A percentile compares a stretch with the other conserved stretches of the same genome.
phyloP scores from a whole-genome alignment of 1,140 invertebrate genomes.

The Diploscapter pachys region DNA sequence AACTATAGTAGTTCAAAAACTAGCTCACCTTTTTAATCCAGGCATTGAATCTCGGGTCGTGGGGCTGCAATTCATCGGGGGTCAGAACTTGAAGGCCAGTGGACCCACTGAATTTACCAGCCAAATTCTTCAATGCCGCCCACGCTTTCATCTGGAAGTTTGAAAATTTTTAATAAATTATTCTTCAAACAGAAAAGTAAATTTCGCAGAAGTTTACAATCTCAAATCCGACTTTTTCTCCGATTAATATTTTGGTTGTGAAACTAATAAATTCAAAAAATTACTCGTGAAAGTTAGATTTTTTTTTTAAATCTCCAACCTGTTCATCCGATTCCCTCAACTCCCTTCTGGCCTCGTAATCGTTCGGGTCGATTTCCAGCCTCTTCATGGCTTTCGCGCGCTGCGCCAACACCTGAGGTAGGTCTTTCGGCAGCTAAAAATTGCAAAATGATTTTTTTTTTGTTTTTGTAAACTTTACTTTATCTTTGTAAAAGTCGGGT shows the following conservation, averaged over 20 bases:
- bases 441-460: no score
- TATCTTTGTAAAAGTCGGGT: conserved; percentile 21
- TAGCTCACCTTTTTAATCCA: conserved; percentile 83
- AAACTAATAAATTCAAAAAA: background rate
- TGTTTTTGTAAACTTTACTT: background rate
- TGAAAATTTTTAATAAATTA: conserved; percentile 4
- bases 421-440: conserved; percentile 66
- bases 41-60: conserved; percentile 71
- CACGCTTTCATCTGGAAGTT: conserved; percentile 69
- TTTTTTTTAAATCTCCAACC: conserved; percentile 59
- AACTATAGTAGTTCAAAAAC: background rate
- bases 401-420: conserved; percentile 77
- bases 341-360: conserved; percentile 71
- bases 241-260: background rate
- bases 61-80: conserved; percentile 76
- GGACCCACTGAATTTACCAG: conserved; percentile 82
- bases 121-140: conserved; percentile 72
- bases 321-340: conserved; percentile 74
- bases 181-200: background rate
- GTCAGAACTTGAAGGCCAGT: conserved; percentile 76
- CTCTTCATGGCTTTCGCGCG: conserved; percentile 77
- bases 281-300: conserved; percentile 2
- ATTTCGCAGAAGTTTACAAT: background rate
- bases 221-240: no score
- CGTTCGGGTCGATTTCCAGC: conserved; percentile 75